phyloP scores from a whole-genome alignment of 1,140 invertebrate species.

The Aphidius ervi region DNA sequence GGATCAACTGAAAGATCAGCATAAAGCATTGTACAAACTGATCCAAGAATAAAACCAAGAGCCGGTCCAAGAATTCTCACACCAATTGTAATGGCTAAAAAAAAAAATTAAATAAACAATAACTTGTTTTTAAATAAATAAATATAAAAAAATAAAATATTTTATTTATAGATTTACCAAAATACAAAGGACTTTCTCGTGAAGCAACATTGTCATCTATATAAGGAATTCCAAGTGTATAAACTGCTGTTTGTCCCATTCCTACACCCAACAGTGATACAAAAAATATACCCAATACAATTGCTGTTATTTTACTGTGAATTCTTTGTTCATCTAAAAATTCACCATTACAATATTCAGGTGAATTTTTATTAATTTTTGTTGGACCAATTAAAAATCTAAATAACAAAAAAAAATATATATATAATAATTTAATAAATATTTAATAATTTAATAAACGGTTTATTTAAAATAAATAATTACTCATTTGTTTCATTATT shows the following conservation, averaged over 20 bases:
- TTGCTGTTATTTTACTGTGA: slow-evolving; percentile 71
- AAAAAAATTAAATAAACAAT: neutral
- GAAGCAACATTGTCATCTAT: slow-evolving; percentile 91
- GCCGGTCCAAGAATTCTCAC: slow-evolving; percentile 87
- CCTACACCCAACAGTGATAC: slow-evolving; percentile 83
- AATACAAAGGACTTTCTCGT: slow-evolving; percentile 88
- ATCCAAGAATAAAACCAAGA: slow-evolving; percentile 86
- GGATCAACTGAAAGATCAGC: slow-evolving; percentile 74
- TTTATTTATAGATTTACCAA: slow-evolving; percentile 61
- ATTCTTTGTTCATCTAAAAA: slow-evolving; percentile 59
- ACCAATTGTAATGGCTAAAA: slow-evolving; percentile 82
- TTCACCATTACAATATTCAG: slow-evolving; percentile 56
- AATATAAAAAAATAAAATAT: slow-evolving; percentile 1
- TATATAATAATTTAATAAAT: slow-evolving; percentile 13
- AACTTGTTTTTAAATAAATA: neutral
- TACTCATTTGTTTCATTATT: slow-evolving; percentile 30
- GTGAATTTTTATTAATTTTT: slow-evolving; percentile 29
- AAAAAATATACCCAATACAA: slow-evolving; percentile 82
- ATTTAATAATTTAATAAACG: slow-evolving; percentile 28
- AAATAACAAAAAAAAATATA: slow-evolving; percentile 17
- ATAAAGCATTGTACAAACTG: slow-evolving; percentile 82
- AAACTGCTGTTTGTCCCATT: slow-evolving; percentile 88
- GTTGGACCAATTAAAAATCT: slow-evolving; percentile 25
- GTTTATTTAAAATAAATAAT: slow-evolving; percentile 21
- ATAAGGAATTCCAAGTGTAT: slow-evolving; percentile 89